phyloP scores from a whole-genome alignment of 2,888 invertebrate genomes.

The Petrophora chlorosata region DNA sequence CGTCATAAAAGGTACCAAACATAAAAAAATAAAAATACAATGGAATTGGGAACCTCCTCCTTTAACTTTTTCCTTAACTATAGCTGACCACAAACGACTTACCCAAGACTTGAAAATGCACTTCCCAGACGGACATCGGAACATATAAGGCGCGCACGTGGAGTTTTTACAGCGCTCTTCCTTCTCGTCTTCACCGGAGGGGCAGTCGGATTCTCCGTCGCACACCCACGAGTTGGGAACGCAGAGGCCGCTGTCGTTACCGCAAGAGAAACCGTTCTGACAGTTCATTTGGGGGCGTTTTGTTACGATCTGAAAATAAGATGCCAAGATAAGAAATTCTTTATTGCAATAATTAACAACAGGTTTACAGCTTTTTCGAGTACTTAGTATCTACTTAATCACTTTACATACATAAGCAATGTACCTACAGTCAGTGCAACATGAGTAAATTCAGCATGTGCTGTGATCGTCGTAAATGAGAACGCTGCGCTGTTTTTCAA shows the following conservation, averaged over 20 bases:
- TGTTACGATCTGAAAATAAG: conserved; percentile 39
- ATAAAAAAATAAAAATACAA: no score
- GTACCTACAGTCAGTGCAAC: no score
- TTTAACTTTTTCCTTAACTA: no score
- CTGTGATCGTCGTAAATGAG: no score
- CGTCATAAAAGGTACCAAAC: no score
- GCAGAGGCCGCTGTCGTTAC: conserved; percentile 80
- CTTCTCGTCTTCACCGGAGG: conserved; percentile 88
- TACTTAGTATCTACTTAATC: no score
- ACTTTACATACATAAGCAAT: no score
- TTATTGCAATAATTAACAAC: background rate
- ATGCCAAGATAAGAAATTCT: background rate
- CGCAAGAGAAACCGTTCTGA: conserved; percentile 63
- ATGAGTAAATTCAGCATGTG: no score
- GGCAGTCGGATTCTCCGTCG: conserved; percentile 92
- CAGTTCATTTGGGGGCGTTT: conserved; percentile 58
- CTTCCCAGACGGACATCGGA: conserved; percentile 85
- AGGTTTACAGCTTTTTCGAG: no score
- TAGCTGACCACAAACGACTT: conserved; percentile 39
- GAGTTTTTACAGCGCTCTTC: conserved; percentile 85
- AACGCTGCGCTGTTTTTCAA: no score
- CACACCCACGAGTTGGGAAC: conserved; percentile 91
- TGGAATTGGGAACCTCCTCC: no score
- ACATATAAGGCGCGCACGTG: conserved; percentile 89
- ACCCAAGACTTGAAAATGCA: conserved; percentile 84